Evolutionary conservation across 2,113 vertebrate genomes (phyloP).

Genomic region (Heteronetta atricapilla): DNA sequence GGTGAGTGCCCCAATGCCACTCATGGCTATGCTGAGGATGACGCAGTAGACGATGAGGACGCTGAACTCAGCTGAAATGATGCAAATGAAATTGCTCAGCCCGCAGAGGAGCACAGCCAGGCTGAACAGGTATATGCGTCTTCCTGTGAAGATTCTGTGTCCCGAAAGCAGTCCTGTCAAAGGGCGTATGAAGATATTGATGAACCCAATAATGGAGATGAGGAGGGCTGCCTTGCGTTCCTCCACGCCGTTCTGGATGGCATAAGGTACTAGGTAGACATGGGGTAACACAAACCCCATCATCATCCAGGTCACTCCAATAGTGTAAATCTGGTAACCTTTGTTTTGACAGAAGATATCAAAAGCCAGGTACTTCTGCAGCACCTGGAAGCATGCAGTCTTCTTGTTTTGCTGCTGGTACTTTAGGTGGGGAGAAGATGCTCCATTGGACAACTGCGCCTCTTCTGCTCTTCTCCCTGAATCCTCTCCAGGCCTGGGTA

Average conservation of each 20-base stretch:
- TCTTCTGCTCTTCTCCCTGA: not conserved
- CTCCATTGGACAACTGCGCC: conserved; percentile 19
- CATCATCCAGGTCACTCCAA: conserved; percentile 88
- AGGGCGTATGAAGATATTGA: conserved; percentile 90
- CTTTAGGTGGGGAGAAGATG: not conserved
- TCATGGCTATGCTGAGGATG: conserved; percentile 88
- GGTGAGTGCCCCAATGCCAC: conserved; percentile 83
- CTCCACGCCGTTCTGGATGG: conserved; percentile 78
- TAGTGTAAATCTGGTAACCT: conserved; percentile 79
- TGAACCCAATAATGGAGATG: conserved; percentile 85
- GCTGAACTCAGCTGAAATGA: conserved; percentile 73
- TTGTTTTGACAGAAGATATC: conserved; percentile 85
- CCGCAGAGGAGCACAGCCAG: conserved; percentile 81
- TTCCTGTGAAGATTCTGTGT: conserved; percentile 75
- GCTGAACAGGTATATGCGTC: conserved; percentile 84
- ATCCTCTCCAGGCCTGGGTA: not conserved
- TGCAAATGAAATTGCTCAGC: conserved; percentile 88
- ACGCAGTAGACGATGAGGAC: conserved; percentile 83
- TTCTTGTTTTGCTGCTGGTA: not conserved
- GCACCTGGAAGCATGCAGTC: conserved; percentile 15
- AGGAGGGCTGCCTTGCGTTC: conserved; percentile 83
- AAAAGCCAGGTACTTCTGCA: conserved; percentile 88
- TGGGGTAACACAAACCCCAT: conserved; percentile 88
- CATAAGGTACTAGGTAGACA: conserved; percentile 90
- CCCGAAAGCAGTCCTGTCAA: conserved; percentile 81